phyloP scores from a whole-genome alignment of 2,888 invertebrate genomes.

The Kuschelorhynchus macadamiae region DNA sequence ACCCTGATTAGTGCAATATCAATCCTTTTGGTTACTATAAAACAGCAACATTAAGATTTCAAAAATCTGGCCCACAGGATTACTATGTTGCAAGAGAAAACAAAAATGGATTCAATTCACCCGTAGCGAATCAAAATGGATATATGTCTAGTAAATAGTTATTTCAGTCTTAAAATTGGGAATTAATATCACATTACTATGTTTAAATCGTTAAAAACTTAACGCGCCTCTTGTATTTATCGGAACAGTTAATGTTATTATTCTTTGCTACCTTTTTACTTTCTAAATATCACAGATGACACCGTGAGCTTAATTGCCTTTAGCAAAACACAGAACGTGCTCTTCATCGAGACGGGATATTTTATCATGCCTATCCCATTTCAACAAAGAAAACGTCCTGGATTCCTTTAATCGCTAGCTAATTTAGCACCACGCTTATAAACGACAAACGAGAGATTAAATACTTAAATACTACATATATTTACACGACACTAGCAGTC shows the following conservation, averaged over 20 bases:
- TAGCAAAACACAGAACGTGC: background rate
- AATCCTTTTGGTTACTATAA: constrained; percentile 15
- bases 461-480: constrained; percentile 64
- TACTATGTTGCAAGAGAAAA: background rate
- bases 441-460: constrained; percentile 65
- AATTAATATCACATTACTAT: constrained; percentile 70
- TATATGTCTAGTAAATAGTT: constrained; percentile 63
- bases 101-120: constrained; percentile 16
- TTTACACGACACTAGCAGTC: constrained; percentile 66
- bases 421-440: constrained; percentile 58
- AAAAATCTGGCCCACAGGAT: constrained; percentile 33
- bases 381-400: constrained; percentile 18
- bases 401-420: constrained; percentile 47
- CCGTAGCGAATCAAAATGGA: constrained; percentile 30
- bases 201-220: constrained; percentile 55
- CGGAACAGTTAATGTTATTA: constrained; percentile 68
- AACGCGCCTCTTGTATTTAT: constrained; percentile 66
- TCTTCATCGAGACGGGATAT: constrained; percentile 6
- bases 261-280: constrained; percentile 68
- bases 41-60: constrained; percentile 11
- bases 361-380: background rate
- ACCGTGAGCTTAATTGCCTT: constrained; percentile 57
- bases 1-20: constrained; percentile 33
- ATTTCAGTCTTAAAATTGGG: constrained; percentile 70
- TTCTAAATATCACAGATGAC: constrained; percentile 69